phyloP scores from a whole-genome alignment of 2,888 invertebrate genomes.

The Microctonus hyperodae region DNA sequence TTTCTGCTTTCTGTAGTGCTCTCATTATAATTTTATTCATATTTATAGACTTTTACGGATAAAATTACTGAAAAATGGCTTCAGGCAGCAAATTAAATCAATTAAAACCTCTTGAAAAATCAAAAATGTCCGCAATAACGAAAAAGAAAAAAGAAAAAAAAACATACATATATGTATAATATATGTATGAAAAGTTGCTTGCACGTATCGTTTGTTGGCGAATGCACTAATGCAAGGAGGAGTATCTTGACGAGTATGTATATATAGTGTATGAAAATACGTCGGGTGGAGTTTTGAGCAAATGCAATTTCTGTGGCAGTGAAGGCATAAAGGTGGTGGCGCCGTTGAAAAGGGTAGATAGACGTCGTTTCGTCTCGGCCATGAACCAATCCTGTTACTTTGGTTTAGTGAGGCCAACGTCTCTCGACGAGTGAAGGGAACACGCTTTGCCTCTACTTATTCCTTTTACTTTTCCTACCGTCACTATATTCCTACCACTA shows the following conservation, averaged over 20 bases:
- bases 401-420: constrained; percentile 17
- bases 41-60: not conserved
- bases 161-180: not conserved
- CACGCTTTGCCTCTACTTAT: constrained; percentile 15
- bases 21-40: not conserved
- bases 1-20: not conserved
- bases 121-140: not conserved
- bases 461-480: constrained; percentile 6
- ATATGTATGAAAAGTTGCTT: not conserved
- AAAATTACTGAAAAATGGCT: not conserved
- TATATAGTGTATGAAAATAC: constrained; percentile 6
- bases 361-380: constrained; percentile 26
- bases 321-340: constrained; percentile 21
- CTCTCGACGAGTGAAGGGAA: constrained; percentile 21
- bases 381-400: constrained; percentile 28
- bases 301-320: constrained; percentile 27
- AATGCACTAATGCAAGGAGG: constrained; percentile 18
- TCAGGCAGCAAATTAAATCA: too few relatives aligned
- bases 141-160: not conserved
- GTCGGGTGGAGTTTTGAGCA: constrained; percentile 19
- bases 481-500: not conserved
- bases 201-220: constrained; percentile 16
- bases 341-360: constrained; percentile 27
- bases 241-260: not conserved
- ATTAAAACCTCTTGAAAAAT: too few relatives aligned